Evolutionary conservation across 2,113 vertebrate species (phyloP), one percentile per base, ranked within the genome.

Genomic region (Paracanthobrama guichenoti): DNA sequence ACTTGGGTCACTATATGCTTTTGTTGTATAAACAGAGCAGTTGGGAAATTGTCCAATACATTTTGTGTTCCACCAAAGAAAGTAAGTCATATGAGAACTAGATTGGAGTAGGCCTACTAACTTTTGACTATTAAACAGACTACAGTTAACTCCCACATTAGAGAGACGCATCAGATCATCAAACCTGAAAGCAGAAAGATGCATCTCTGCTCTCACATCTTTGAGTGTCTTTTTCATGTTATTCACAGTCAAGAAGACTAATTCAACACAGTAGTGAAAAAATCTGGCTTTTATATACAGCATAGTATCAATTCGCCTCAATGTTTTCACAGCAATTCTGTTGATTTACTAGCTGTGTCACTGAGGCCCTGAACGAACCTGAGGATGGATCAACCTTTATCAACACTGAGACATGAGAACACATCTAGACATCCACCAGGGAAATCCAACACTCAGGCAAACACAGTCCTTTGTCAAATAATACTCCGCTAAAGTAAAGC

Each of bases 381-480:
- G 28, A 77, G 50, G 50, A 57, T 26, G 48, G 50, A 50, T 77
- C 50, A 77, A 55, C 74, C 50, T 39, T 16, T 57, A 26, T 57
- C 74, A 77, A 77, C 50, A 77, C 74, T 57, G 74, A 57, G 50
- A 76, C 74, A n/a, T 35, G 50, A 39, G 48, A 28, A 22, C 6
- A 4, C 74, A 39, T 76, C 28, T 76, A 76, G 26, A 76, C 50
- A 76, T 57, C 48, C 74, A 76, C 48, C 74, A 57, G 74, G 74
- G 74, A 76, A 76, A 76, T 76, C 10, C 28, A 76, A 35, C 22
- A 28, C 74, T 57, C 48, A 77, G 48, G 18, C 50, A 55, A 77
- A 77, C 50, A 76, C 9, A 13, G 50, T 48, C 20, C 69, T 24
- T 24, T 57, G 74, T 39, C 31, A 77, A 55, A 77, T 35, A 26